Evolutionary conservation across 2,797 vertebrate species (phyloP).

Genomic region (Chelonia mydas): DNA sequence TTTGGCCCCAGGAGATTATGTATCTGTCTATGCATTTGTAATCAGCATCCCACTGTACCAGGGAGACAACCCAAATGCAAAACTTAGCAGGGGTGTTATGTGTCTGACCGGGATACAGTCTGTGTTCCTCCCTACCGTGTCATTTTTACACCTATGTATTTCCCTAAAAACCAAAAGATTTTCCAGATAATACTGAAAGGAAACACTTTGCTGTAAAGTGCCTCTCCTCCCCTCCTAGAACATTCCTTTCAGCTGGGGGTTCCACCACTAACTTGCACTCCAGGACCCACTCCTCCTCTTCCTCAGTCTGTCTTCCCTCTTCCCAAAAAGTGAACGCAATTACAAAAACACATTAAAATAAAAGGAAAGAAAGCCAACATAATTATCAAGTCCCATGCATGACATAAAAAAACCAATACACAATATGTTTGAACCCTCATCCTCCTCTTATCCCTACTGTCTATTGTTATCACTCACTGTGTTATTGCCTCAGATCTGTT

Average conservation of each 20-base stretch:
- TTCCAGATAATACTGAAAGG: background rate
- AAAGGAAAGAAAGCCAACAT: conserved; percentile 57
- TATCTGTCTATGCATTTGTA: background rate
- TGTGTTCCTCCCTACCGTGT: background rate
- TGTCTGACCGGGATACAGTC: background rate
- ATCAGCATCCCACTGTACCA: background rate
- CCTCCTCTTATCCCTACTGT: conserved; percentile 65
- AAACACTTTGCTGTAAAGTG: background rate
- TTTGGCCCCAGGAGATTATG: background rate
- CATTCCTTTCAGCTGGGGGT: background rate
- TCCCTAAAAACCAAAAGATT: background rate
- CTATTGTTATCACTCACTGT: conserved; percentile 75
- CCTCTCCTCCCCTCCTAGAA: conserved; percentile 15
- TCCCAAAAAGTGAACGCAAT: conserved; percentile 60
- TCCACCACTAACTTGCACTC: background rate
- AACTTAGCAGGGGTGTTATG: background rate
- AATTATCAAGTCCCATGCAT: conserved; percentile 56
- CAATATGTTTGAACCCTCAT: conserved; percentile 74
- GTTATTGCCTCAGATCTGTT: conserved; percentile 75
- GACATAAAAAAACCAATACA: conserved; percentile 74
- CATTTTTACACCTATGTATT: background rate
- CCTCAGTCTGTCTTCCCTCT: conserved; percentile 30
- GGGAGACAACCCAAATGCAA: background rate
- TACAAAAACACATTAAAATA: conserved; percentile 41
- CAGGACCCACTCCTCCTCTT: conserved; percentile 39